These are phyloP conservation scores for Drosophila flavopinicola DNA, from an alignment of 2,888 invertebrate genomes.

Conservation along the genomic window DNA sequence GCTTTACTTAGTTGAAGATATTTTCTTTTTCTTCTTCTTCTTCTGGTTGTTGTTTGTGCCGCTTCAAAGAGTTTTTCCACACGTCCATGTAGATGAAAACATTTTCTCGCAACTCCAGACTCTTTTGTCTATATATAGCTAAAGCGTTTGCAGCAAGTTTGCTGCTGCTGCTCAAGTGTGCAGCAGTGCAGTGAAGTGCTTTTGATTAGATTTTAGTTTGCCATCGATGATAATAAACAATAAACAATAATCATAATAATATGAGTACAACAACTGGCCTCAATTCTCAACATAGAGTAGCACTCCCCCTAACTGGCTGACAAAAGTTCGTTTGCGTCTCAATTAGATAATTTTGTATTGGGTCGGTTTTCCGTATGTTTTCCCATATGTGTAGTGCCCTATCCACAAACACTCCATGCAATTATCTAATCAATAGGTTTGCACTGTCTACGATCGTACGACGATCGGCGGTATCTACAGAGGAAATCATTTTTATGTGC, in stretches of 20 bases:
- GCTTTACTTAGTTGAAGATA: slow-evolving; percentile 38
- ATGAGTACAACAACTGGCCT: slow-evolving; percentile 52
- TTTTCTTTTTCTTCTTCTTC: slow-evolving; percentile 35
- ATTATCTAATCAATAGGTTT: slow-evolving; percentile 77
- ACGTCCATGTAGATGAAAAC: slow-evolving; percentile 31
- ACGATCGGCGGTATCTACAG: slow-evolving; percentile 68
- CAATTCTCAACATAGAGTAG: slow-evolving; percentile 46
- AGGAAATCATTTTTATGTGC: slow-evolving; percentile 54
- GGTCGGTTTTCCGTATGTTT: slow-evolving; percentile 9
- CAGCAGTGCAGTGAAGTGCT: slow-evolving; percentile 57
- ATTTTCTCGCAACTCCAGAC: slow-evolving; percentile 58
- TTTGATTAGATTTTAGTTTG: slow-evolving; percentile 66
- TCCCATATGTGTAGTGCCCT: neutral
- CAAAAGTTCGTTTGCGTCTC: slow-evolving; percentile 34
- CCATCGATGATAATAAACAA: slow-evolving; percentile 15
- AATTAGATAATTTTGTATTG: slow-evolving; percentile 40
- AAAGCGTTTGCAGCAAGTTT: slow-evolving; percentile 20
- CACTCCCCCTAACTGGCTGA: slow-evolving; percentile 32
- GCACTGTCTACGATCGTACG: slow-evolving; percentile 63
- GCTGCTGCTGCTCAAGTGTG: slow-evolving; percentile 46
- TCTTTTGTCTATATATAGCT: slow-evolving; percentile 65
- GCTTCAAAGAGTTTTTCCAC: slow-evolving; percentile 72
- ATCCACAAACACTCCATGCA: slow-evolving; percentile 42
- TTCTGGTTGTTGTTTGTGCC: slow-evolving; percentile 5
- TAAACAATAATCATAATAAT: slow-evolving; percentile 22